Evolutionary conservation across 2,113 vertebrate genomes (phyloP).

Genomic region (Toxostoma redivivum): DNA sequence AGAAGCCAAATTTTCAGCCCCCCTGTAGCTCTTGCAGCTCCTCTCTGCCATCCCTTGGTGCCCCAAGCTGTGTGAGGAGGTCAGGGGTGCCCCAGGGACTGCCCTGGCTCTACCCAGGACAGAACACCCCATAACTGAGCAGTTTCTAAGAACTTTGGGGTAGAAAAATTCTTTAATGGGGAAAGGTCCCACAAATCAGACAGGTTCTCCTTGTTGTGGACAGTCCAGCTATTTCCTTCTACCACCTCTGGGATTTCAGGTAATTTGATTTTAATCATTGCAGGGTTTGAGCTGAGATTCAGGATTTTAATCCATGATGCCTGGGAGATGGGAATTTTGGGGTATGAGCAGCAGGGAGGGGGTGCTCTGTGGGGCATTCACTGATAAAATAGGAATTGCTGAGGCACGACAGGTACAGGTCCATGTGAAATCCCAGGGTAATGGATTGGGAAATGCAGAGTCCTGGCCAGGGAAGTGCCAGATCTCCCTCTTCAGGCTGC

Average conservation of each 20-base stretch:
- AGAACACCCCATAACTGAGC: neutral
- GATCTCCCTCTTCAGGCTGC: neutral
- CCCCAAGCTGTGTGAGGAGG: neutral
- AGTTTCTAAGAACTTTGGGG: no score
- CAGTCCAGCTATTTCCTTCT: neutral
- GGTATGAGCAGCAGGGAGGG: neutral
- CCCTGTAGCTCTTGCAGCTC: fast-evolving
- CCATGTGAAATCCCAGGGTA: neutral
- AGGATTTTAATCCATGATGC: neutral
- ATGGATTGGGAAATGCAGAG: neutral
- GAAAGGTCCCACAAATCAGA: neutral
- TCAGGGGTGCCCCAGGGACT: neutral
- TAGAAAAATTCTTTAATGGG: neutral
- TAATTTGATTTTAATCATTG: neutral
- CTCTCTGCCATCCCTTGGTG: neutral
- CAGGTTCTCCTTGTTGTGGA: no score
- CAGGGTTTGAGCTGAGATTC: neutral
- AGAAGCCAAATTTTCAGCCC: fast-evolving
- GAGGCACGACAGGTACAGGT: neutral
- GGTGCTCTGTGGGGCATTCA: no score
- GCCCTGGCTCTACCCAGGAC: neutral
- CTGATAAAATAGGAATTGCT: neutral
- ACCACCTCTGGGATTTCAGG: neutral
- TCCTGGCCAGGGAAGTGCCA: neutral
- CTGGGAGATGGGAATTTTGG: neutral